Conservation (phyloP, 2,888 invertebrate genomes). For the Cosmorhoe ocellata region DNA sequence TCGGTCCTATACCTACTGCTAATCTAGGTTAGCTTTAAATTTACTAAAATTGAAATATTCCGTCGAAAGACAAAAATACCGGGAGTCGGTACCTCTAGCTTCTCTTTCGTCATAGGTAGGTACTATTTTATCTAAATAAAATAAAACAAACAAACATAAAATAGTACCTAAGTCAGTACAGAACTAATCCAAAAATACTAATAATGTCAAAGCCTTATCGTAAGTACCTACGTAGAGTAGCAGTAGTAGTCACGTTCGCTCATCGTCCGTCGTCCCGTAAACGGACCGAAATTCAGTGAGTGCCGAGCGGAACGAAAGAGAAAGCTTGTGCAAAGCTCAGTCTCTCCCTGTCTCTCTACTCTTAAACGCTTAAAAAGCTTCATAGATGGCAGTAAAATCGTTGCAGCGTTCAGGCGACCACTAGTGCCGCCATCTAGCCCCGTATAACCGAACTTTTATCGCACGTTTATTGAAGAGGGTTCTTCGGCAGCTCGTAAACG, state of each 20-base stretch:
- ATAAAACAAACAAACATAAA: too few species aligned
- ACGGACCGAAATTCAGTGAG: slow-evolving; percentile 50
- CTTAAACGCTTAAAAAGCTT: slow-evolving; percentile 76
- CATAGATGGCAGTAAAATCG: slow-evolving; percentile 82
- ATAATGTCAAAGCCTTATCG: not conserved
- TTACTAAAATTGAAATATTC: too few species aligned
- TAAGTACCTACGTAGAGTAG: too few species aligned
- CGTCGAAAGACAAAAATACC: too few species aligned
- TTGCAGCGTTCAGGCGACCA: slow-evolving; percentile 74
- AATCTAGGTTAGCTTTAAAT: too few species aligned
- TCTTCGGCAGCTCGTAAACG: slow-evolving; percentile 82
- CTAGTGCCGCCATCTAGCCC: slow-evolving; percentile 81
- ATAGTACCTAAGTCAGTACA: too few species aligned
- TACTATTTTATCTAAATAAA: too few species aligned
- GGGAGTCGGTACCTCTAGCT: too few species aligned
- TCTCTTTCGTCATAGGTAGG: too few species aligned
- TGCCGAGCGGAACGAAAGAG: slow-evolving; percentile 40
- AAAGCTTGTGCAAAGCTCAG: slow-evolving; percentile 24
- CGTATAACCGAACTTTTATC: slow-evolving; percentile 80
- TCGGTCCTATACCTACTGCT: too few species aligned
- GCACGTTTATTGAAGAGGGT: slow-evolving; percentile 81
- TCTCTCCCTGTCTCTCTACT: slow-evolving; percentile 54
- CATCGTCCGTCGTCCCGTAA: slow-evolving; percentile 23
- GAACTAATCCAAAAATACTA: too few species aligned
- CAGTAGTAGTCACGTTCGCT: slow-evolving; percentile 6